Evolutionary conservation across 2,797 vertebrate species (phyloP).

Genomic region (Streptopelia turtur): DNA sequence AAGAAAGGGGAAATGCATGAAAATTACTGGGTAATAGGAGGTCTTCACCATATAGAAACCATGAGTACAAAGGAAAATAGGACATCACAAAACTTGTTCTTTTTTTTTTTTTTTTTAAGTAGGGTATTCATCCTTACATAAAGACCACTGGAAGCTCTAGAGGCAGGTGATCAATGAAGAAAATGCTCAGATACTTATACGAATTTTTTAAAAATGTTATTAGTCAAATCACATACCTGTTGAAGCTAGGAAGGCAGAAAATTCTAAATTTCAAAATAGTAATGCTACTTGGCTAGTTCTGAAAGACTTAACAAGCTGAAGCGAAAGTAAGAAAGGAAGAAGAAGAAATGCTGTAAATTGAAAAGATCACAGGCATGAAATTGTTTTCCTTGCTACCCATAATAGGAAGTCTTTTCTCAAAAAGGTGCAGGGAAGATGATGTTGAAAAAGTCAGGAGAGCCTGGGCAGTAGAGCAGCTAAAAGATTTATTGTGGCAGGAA

Average conservation of each 20-base stretch:
- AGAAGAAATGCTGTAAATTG: neutral
- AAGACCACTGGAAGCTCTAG: neutral
- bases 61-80: neutral
- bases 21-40: neutral
- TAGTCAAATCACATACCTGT: neutral
- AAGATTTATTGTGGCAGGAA: neutral
- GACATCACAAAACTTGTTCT: neutral
- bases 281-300: neutral
- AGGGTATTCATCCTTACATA: fast-evolving
- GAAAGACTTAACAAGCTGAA: neutral
- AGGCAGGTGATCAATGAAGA: neutral
- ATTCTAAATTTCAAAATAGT: neutral
- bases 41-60: neutral
- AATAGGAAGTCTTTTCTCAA: neutral
- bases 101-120: neutral
- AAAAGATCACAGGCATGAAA: neutral
- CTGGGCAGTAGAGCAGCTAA: neutral
- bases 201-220: neutral
- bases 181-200: neutral
- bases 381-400: neutral
- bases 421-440: neutral
- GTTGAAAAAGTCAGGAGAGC: neutral
- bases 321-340: neutral
- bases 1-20: neutral
- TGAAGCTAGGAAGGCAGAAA: neutral